Evolutionary conservation across 2,797 vertebrate species (phyloP), one percentile per base, ranked within the genome.

Genomic region (Gymnocypris eckloni): DNA sequence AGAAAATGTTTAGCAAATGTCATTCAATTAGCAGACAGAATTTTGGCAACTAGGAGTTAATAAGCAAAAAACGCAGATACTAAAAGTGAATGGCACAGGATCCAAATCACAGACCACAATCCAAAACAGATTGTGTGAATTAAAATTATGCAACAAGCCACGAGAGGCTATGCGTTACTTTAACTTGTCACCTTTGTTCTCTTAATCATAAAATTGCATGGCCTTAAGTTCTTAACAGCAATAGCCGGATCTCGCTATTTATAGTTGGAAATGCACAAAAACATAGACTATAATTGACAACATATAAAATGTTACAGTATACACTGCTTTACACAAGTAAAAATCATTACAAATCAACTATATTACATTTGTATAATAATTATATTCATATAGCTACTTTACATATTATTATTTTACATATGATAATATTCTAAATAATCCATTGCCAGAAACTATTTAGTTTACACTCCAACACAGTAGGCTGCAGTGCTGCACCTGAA

Each of bases 1-100:
- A 41, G 56, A 81, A 73, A 54, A 52, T 78, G 64, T 78, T 78
- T 61, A 64, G 10, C 43, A 66, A 86, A 81, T 52, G 10, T 25
- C 28, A 79, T n/a, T 79, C 22, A 41, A 43, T 70, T 22, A 64
- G 20, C 28, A n/a, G 11, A 78, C 10, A 41, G 11, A 41, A 6
- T n/a, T 22, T 41, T 54, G 37, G n/a, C 45, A 37, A 37, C 12
- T 54, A 81, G 20, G 6, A 39, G 33, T 73, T 52, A 69, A 28
- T 61, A 75, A 16, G 52, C 18, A 39, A 25, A 69, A 77, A 54
- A 39, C 69, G 22, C 45, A 84, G 33, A 84, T 20, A 4, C 22
- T 25, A 28, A 61, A 43, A 25, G 66, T 25, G 43, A 81, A 37
- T 4, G n/a, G 11, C 22, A 33, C 18, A 52, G 20, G 45, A 22